phyloP scores from a whole-genome alignment of 2,888 invertebrate species.

The Lasioglossum malachurum region DNA sequence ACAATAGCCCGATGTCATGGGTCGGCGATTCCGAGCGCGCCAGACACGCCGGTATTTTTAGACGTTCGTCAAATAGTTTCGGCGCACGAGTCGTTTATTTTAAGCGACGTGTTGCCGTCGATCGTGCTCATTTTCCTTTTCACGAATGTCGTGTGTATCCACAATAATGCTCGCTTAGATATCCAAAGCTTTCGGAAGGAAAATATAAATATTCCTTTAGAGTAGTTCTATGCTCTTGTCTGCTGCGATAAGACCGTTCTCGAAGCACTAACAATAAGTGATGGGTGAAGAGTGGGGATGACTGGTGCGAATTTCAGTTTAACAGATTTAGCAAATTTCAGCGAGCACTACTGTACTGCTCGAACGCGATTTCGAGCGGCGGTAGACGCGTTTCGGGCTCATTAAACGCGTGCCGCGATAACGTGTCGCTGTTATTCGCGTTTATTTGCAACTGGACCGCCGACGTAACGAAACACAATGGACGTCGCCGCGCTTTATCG shows the following conservation, averaged over 20 bases:
- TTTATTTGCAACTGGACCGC: constrained; percentile 34
- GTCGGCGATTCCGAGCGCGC: constrained; percentile 30
- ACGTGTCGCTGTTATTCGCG: constrained; percentile 46
- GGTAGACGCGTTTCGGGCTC: constrained; percentile 45
- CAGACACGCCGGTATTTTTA: constrained; percentile 40
- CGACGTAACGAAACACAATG: constrained; percentile 41
- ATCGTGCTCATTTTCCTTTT: constrained; percentile 34
- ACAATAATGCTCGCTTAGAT: background rate
- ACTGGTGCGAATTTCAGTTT: background rate
- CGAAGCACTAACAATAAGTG: background rate
- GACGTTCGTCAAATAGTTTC: constrained; percentile 48
- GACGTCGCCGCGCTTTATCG: constrained; percentile 30
- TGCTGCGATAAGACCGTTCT: background rate
- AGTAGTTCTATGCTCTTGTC: background rate
- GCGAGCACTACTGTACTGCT: constrained; percentile 8
- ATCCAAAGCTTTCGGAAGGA: background rate
- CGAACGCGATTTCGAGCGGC: constrained; percentile 41
- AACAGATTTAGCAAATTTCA: constrained; percentile 1
- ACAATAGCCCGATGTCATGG: constrained; percentile 21
- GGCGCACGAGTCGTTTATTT: constrained; percentile 49
- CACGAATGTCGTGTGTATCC: background rate
- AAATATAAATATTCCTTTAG: background rate
- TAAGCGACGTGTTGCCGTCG: constrained; percentile 52
- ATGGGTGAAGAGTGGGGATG: background rate
- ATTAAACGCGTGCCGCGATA: constrained; percentile 48